Percentiles rank a stretch among this genome's conserved stretches.
phyloP scores from a whole-genome alignment of 2,113 vertebrate species.

The Periophthalmodon schlosseri region DNA sequence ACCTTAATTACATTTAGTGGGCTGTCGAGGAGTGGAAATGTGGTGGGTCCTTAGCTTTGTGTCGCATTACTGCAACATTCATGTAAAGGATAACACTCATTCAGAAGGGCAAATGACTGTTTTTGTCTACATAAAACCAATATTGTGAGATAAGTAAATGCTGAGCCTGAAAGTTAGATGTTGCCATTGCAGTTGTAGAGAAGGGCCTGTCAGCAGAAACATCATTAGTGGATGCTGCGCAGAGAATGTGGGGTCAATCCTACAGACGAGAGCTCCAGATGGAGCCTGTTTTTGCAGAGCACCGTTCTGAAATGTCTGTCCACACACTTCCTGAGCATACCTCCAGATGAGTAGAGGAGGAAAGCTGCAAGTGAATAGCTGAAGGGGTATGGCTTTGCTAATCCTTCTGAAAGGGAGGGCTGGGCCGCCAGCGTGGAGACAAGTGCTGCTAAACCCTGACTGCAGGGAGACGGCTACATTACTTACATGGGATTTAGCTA shows the following conservation, averaged over 20 bases:
- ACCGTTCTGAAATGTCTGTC: slow-evolving; percentile 75
- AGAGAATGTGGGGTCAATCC: slow-evolving; percentile 63
- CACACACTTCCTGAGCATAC: slow-evolving; percentile 76
- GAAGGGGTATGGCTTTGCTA: slow-evolving; percentile 81
- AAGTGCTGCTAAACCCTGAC: slow-evolving; percentile 84
- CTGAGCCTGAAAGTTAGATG: slow-evolving; percentile 49
- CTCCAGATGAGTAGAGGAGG: slow-evolving; percentile 80
- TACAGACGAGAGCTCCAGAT: slow-evolving; percentile 61
- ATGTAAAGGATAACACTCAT: slow-evolving; percentile 33
- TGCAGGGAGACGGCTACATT: slow-evolving; percentile 85
- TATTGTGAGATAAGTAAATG: slow-evolving; percentile 22
- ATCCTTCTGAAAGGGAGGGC: slow-evolving; percentile 84
- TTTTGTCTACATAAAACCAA: slow-evolving; percentile 27
- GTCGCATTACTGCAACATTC: slow-evolving; percentile 46
- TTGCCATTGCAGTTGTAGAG: slow-evolving; percentile 31
- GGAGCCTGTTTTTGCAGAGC: slow-evolving; percentile 64
- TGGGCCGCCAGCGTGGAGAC: slow-evolving; percentile 82
- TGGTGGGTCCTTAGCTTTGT: slow-evolving; percentile 52
- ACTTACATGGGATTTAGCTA: slow-evolving; percentile 88
- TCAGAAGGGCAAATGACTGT: slow-evolving; percentile 19
- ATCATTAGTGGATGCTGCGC: slow-evolving; percentile 50
- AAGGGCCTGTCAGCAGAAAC: slow-evolving; percentile 41
- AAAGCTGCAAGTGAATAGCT: slow-evolving; percentile 85
- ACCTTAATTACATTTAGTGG: slow-evolving; percentile 66
- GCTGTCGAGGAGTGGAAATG: slow-evolving; percentile 51